Percentiles rank a stretch among this genome's conserved stretches.
phyloP scores from a whole-genome alignment of 2,113 vertebrate genomes.

The Lonchura striata region DNA sequence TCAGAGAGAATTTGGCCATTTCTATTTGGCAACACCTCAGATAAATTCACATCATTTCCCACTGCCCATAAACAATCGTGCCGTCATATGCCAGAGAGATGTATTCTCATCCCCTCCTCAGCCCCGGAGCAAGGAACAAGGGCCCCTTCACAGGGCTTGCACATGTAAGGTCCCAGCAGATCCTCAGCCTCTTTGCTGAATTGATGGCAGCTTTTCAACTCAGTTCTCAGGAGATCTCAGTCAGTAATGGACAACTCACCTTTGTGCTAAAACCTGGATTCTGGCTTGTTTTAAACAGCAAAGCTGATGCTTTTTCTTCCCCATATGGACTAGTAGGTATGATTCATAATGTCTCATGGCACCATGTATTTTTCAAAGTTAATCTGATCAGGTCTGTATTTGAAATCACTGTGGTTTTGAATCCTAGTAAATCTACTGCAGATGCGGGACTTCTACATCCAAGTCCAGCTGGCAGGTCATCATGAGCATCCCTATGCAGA shows the following conservation, averaged over 20 bases:
- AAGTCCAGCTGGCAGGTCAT: slow-evolving; percentile 32
- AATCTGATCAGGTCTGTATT: background rate
- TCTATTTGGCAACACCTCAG: background rate
- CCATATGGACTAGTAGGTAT: background rate
- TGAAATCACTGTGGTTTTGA: background rate
- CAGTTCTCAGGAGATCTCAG: background rate
- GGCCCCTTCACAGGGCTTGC: background rate
- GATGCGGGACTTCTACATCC: slow-evolving; percentile 22
- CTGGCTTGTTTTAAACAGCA: background rate
- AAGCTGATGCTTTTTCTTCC: background rate
- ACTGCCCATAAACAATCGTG: background rate
- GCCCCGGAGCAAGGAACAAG: background rate
- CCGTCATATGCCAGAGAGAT: background rate
- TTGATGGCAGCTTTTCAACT: background rate
- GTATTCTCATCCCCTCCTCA: background rate
- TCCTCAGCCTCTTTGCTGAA: background rate
- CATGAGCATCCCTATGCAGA: slow-evolving; percentile 17
- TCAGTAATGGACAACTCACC: background rate
- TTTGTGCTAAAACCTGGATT: background rate
- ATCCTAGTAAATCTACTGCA: slow-evolving; percentile 26
- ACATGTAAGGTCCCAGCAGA: background rate
- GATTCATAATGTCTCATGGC: background rate
- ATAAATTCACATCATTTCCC: background rate
- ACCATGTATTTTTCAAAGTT: background rate
- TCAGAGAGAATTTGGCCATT: background rate